Evolutionary conservation across 1,140 invertebrate species (phyloP).

Genomic region (Harpegnathos saltator): DNA sequence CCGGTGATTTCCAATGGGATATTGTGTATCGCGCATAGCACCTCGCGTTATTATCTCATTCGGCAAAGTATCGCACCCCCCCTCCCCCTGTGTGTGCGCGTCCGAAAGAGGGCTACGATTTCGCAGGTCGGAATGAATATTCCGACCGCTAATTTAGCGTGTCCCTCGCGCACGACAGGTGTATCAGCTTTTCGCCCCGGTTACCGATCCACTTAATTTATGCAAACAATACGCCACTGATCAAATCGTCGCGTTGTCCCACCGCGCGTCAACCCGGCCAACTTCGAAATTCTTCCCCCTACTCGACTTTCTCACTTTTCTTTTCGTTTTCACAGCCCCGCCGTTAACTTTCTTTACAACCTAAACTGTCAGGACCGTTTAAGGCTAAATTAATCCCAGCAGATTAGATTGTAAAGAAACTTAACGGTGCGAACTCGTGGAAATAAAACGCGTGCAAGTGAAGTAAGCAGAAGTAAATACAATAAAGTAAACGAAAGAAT

Average conservation of each 20-base stretch:
- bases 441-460: neutral
- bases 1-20: slow-evolving; percentile 34
- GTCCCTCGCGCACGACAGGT: neutral
- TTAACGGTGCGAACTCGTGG: too few relatives aligned
- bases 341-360: too few relatives aligned
- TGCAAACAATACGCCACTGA: neutral
- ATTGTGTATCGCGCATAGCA: slow-evolving; percentile 25
- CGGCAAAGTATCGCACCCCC: neutral
- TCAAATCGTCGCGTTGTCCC: slow-evolving; percentile 10
- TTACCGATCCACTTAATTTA: slow-evolving; percentile 5
- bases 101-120: neutral
- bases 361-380: too few relatives aligned
- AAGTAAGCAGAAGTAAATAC: neutral
- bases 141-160: neutral
- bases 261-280: neutral
- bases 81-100: too few relatives aligned
- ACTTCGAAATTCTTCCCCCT: too few relatives aligned
- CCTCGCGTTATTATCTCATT: neutral
- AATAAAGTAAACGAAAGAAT: neutral
- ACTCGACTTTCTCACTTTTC: too few relatives aligned
- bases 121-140: neutral
- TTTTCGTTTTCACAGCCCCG: too few relatives aligned
- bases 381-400: slow-evolving; percentile 12
- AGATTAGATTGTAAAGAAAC: neutral
- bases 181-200: neutral